Conservation (phyloP, 2,797 vertebrate genomes). For the Syndactyla subalaris region DNA sequence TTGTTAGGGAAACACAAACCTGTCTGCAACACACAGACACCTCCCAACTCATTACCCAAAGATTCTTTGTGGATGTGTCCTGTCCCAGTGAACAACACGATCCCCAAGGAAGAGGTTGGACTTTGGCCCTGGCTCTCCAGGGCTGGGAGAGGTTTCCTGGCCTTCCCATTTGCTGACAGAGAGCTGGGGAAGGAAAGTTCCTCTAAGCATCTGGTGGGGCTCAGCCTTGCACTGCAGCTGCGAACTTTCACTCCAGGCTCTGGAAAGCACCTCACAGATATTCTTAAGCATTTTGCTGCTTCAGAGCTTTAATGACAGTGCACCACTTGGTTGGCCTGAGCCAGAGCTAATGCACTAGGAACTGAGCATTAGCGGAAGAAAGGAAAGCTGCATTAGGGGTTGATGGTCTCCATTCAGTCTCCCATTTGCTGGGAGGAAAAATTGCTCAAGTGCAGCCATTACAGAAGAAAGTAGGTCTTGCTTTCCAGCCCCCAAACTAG, state of each 20-base stretch:
- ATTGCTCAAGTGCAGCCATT: neutral
- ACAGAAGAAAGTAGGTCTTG: neutral
- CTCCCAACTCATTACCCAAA: neutral
- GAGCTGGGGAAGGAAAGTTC: neutral
- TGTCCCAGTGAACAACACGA: rapidly evolving
- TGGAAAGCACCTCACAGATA: neutral
- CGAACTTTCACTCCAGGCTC: neutral
- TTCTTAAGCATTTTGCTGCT: slow-evolving; percentile 6
- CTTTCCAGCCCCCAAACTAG: neutral
- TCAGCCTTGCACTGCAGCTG: neutral
- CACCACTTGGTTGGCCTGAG: neutral
- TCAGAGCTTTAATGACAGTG: neutral
- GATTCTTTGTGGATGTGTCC: neutral
- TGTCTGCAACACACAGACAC: neutral
- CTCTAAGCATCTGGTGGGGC: neutral
- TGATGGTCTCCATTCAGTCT: neutral
- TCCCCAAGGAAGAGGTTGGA: neutral
- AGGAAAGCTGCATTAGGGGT: neutral
- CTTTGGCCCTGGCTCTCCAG: rapidly evolving
- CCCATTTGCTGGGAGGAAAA: neutral
- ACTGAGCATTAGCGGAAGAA: neutral
- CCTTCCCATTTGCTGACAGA: neutral
- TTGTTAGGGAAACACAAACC: neutral
- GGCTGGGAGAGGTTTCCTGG: rapidly evolving
- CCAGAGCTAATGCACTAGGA: neutral